A percentile compares a stretch with the other conserved stretches of the same genome.
phyloP scores from a whole-genome alignment of 2,888 invertebrate genomes.

The Philonicus albiceps region DNA sequence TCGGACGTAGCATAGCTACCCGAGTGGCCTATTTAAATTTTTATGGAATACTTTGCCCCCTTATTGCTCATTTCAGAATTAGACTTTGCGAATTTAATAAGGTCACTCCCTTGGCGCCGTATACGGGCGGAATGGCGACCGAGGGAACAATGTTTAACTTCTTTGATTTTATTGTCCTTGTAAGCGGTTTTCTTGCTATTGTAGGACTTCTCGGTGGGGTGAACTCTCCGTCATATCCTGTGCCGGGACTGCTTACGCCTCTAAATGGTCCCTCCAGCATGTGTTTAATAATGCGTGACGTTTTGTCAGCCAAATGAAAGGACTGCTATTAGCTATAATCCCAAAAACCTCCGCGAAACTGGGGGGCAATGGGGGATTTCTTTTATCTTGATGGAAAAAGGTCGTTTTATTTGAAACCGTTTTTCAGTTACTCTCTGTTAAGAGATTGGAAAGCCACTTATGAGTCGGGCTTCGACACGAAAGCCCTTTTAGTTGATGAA shows the following conservation, averaged over 20 bases:
- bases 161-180: conserved; percentile 43
- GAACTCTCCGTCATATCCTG: neutral
- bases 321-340: conserved; percentile 40
- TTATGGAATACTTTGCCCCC: neutral
- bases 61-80: conserved; percentile 34
- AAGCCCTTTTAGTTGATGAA: conserved; percentile 35
- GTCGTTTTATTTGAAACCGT: conserved; percentile 23
- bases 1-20: neutral
- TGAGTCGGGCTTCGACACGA: conserved; percentile 21
- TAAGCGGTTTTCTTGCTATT: conserved; percentile 42
- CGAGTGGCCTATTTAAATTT: neutral
- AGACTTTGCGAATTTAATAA: conserved; percentile 9
- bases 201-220: conserved; percentile 6
- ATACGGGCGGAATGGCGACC: neutral
- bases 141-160: conserved; percentile 41
- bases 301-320: conserved; percentile 43
- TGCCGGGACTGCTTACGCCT: neutral
- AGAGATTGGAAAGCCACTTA: conserved; percentile 35
- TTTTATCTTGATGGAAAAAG: conserved; percentile 33
- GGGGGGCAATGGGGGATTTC: conserved; percentile 14
- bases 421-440: conserved; percentile 1
- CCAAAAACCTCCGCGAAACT: neutral
- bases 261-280: conserved; percentile 35
- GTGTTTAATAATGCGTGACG: conserved; percentile 41
- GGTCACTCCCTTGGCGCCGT: neutral